Evolutionary conservation across 2,797 vertebrate species (phyloP), one percentile per base, ranked within the genome.

Genomic region (Darevskia nairensis): DNA sequence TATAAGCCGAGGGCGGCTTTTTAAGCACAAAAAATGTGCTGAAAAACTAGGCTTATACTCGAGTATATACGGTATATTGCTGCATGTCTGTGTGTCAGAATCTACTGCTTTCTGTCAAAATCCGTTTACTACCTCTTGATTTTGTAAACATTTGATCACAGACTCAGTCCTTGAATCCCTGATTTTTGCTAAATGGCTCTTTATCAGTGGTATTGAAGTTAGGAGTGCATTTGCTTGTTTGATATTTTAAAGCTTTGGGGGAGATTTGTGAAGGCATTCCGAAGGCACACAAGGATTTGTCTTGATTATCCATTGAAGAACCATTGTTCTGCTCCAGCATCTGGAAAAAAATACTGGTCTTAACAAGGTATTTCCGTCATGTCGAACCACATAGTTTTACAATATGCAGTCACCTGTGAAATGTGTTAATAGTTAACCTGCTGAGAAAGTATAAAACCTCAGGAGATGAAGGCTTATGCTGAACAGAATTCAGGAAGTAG

Each of bases 401-500:
- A 82, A 44, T 80, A 86, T 66, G 80, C 89, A 94, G 78, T 89
- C 93, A 95, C 92, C 93, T 94, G 93, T 94, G 89, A 94, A 93
- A 86, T 90, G 90, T 94, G 89, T 91, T 94, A 93, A 93, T 94
- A 93, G 92, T 90, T 64, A 32, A 32, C 89, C 59, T 89, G 89
- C 92, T 92, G 93, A 21, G 21, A n/a, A 0, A 23, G 85, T 92
- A 0, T 84, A 89, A 92, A 95, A 94, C 80, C 80, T 0, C 0
- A 91, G 86, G 92, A 90, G 92, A 92, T 95, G 92, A 93, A 91
- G 93, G 91, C 84, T 95, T 90, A 0, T 80, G 77, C 83, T 92
- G 89, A 91, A 93, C 94, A 89, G 92, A 92, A 92, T 77, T 89
- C 91, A 94, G 89, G 86, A 95, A 94, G 25, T 85, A 95, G 15